Conservation (phyloP, 2,888 invertebrate genomes). For the Hydroisotoma schaefferi region DNA sequence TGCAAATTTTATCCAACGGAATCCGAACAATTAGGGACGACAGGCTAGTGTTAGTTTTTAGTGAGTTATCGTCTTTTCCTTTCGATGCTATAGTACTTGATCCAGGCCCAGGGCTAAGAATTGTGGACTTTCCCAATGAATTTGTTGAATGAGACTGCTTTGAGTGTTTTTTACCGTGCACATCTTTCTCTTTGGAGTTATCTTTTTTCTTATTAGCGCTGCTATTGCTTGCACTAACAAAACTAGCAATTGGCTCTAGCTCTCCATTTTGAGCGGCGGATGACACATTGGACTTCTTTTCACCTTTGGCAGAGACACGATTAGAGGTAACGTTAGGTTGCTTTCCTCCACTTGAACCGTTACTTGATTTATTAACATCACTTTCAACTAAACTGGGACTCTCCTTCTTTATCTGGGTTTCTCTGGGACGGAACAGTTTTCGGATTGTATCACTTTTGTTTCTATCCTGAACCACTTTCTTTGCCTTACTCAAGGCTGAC, state of each 20-base stretch:
- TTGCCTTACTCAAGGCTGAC: slow-evolving; percentile 28
- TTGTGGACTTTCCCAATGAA: neutral
- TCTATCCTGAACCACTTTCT: slow-evolving; percentile 36
- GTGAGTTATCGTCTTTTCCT: slow-evolving; percentile 4
- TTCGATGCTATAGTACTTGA: slow-evolving; percentile 15
- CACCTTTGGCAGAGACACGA: slow-evolving; percentile 47
- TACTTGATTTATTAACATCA: slow-evolving; percentile 19
- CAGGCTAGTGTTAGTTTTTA: slow-evolving; percentile 2
- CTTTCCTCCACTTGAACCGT: slow-evolving; percentile 11
- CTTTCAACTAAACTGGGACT: slow-evolving; percentile 35
- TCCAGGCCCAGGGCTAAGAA: neutral
- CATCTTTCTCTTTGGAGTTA: slow-evolving; percentile 21
- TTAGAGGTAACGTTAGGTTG: slow-evolving; percentile 31
- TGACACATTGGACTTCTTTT: slow-evolving; percentile 28
- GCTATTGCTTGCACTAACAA: slow-evolving; percentile 18
- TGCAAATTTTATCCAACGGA: slow-evolving; percentile 2
- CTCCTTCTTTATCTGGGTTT: slow-evolving; percentile 36
- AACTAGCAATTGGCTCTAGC: slow-evolving; percentile 30
- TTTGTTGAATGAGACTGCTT: slow-evolving; percentile 14
- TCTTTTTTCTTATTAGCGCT: slow-evolving; percentile 18
- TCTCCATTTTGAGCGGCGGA: slow-evolving; percentile 41
- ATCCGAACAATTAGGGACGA: slow-evolving; percentile 17
- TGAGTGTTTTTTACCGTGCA: slow-evolving; percentile 35
- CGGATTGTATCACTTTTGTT: slow-evolving; percentile 48
- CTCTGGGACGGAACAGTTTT: slow-evolving; percentile 38